Base-by-base conservation (phyloP, 2,113 vertebrate species). In the Saimiri boliviensis region DNA sequence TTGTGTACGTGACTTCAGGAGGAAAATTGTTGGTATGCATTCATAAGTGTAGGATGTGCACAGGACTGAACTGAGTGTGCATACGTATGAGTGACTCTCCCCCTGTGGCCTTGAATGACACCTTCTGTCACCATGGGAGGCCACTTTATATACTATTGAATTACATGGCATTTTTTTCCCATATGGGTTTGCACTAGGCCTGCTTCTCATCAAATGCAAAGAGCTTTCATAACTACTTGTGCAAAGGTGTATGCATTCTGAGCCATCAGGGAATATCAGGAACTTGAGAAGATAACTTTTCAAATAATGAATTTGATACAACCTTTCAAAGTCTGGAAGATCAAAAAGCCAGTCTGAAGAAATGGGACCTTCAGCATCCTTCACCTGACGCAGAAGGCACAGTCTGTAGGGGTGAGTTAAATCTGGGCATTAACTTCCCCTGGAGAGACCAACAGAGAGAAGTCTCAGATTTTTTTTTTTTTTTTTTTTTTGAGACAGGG, bases 311-410 rank as follows among this genome's bases (percentile, higher is more conserved):
- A 47, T 91, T 89, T 96, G 96, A 95, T 84, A 89, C 66, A 97
- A 90, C 73, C 93, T 98, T 90, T 95, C 89, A 91, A 98, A 97
- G 92, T 98, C 91, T 98, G 86, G 98, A 98, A 98, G 95, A 47
- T 93, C 47, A 90, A 86, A 85, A 86, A 93, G 30, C 56, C 54
- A 49, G 71, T 97, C 94, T 96, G 84, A 95, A 97, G 81, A 91
- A 97, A 97, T 82, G 71, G 97, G 81, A 83, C 71, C 6, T 2
- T 89, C 97, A 97, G 92, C 81, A 58, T 86, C 85, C 96, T 96
- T 97, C 89, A 66, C 5, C 60, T 25, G 16, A 32, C 32, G 30
- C 0, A 23, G 30, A n/a, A 80, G 16, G 30, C 3, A 1, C 35
- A 70, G 10, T 3, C 20, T 54, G 13, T 2, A 23, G 40, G 68